Base-by-base conservation (phyloP, 1,140 invertebrate species). In the Bombus ignitus region DNA sequence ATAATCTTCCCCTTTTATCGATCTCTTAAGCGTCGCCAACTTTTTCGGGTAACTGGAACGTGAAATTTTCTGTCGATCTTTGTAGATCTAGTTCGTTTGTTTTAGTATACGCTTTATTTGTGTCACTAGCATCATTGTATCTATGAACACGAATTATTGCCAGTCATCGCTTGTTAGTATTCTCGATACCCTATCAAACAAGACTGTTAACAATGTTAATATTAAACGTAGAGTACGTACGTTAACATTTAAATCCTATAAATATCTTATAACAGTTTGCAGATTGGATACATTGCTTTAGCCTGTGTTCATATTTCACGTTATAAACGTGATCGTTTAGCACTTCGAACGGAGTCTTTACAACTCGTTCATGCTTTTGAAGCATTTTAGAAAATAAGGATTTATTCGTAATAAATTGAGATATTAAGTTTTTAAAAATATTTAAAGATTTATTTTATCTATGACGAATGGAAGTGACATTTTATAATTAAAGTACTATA, bases 271-370 rank as follows among this genome's bases (percentile, higher is more conserved):
- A 28, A 59, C 9, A 59, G 9, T 59, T 59, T 28, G 57, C 0
- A 47, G 25, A 59, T 28, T 59, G 22, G 25, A 28, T 18, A 18
- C 6, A 47, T 47, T 6, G 47, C 18, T 47, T 18, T 18, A 47
- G 6, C 0, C 15, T 0, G 15, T 6, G 1, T 47, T 18, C 1
- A 1, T 5, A 47, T 6, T 18, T 18, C 6, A 6, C 47, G 18
- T 6, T 18, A 6, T 18, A 18, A 18, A 47, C 15, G 0, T 5
- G 44, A 47, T 47, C 5, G 18, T 53, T 18, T 18, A 0, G 0
- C 44, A 0, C 5, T 53, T 53, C 18, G 5, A 22, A 53, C 0
- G 5, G 1, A 22, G 0, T 0, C 5, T 53, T 22, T 22, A 8
- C 18, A 8, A 18, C 18, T 53, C 18, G 1, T 47, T 15, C 0